phyloP scores from a whole-genome alignment of 1,140 invertebrate genomes.

The Riptortus pedestris region DNA sequence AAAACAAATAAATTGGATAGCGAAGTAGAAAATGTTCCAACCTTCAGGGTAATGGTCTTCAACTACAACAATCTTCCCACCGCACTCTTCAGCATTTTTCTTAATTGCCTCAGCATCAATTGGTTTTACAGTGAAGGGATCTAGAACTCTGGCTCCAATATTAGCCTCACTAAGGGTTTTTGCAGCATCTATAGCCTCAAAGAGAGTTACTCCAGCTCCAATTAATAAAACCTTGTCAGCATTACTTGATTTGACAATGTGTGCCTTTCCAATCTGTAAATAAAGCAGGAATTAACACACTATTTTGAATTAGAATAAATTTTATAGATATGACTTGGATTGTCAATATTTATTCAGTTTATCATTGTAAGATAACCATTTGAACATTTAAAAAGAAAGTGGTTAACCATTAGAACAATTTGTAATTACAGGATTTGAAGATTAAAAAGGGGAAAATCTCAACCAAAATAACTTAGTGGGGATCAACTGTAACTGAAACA shows the following conservation, averaged over 20 bases:
- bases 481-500: too few species aligned
- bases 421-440: too few species aligned
- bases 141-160: conserved; percentile 68
- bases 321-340: too few species aligned
- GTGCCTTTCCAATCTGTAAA: conserved; percentile 55
- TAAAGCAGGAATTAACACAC: too few species aligned
- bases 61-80: conserved; percentile 78
- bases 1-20: too few species aligned
- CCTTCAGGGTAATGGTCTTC: conserved; percentile 96
- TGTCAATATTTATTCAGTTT: background rate
- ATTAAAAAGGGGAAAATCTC: too few species aligned
- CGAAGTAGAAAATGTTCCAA: conserved; percentile 38
- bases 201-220: conserved; percentile 84
- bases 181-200: conserved; percentile 81
- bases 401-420: background rate
- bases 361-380: background rate
- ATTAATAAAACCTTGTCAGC: conserved; percentile 81
- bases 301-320: too few species aligned
- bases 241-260: conserved; percentile 4
- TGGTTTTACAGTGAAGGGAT: conserved; percentile 94
- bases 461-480: too few species aligned
- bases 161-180: conserved; percentile 57
- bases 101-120: conserved; percentile 72
- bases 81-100: conserved; percentile 64
- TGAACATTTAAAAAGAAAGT: background rate